These are phyloP conservation scores for Aporrectodea caliginosa DNA, from an alignment of 1,140 invertebrate species.

Conservation along the genomic window DNA sequence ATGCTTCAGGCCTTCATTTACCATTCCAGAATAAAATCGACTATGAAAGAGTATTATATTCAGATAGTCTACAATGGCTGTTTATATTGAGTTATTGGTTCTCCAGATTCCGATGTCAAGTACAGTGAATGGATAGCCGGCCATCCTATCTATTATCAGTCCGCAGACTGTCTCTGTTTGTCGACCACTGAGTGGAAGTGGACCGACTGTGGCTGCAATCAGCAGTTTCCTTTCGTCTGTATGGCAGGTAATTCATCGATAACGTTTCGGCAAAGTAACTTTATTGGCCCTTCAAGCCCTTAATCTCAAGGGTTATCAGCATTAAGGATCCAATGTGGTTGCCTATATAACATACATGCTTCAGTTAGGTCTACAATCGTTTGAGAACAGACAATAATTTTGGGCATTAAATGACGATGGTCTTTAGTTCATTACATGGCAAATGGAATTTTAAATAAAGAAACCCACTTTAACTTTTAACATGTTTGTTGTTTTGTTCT, in stretches of 20 bases:
- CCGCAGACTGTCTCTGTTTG: neutral
- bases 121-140: neutral
- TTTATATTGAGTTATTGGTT: too few relatives aligned
- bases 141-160: neutral
- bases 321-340: neutral
- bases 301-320: neutral
- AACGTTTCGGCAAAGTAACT: too few relatives aligned
- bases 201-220: neutral
- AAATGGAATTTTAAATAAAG: neutral
- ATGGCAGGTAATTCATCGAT: neutral
- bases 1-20: neutral
- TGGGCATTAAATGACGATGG: neutral
- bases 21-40: neutral
- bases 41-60: neutral
- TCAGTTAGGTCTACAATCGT: neutral
- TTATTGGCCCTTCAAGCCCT: neutral
- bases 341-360: neutral
- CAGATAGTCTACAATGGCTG: neutral
- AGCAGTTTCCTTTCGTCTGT: neutral
- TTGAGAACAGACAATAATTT: neutral
- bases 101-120: neutral
- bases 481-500: neutral
- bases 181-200: neutral
- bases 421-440: neutral
- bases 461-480: neutral